These are phyloP conservation scores for Anolis apletophallus DNA, from an alignment of 2,797 vertebrate genomes.

Conservation along the genomic window DNA sequence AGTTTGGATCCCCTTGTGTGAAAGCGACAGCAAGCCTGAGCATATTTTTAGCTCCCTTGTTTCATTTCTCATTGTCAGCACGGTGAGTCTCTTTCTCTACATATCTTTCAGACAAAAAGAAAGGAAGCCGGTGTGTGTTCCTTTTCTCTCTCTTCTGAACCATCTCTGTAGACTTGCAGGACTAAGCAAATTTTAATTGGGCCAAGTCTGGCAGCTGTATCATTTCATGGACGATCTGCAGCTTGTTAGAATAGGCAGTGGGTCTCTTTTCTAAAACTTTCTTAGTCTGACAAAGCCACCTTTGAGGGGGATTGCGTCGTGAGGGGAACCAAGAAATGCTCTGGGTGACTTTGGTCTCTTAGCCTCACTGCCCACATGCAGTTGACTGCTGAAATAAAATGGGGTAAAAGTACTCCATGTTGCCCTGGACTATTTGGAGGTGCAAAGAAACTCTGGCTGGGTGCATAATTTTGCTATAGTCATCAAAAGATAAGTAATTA, in stretches of 20 bases:
- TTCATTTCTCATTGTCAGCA: conserved; percentile 73
- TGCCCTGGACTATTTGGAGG: no score
- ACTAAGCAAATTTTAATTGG: conserved; percentile 59
- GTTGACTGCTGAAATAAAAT: no score
- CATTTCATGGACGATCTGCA: conserved; percentile 25
- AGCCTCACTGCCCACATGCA: no score
- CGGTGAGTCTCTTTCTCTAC: conserved; percentile 57
- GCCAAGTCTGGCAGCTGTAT: conserved; percentile 51
- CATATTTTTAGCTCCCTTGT: conserved; percentile 62
- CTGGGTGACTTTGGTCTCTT: no score
- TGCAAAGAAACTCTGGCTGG: no score
- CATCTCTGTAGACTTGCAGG: conserved; percentile 36
- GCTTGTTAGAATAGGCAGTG: conserved; percentile 32
- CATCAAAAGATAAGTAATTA: no score
- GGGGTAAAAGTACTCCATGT: no score
- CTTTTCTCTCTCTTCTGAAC: conserved; percentile 54
- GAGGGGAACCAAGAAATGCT: no score
- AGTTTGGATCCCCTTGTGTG: conserved; percentile 52
- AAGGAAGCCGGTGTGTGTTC: conserved; percentile 39
- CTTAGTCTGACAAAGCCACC: neutral
- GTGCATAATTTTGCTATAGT: no score
- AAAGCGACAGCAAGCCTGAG: conserved; percentile 61
- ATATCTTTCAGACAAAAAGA: conserved; percentile 63
- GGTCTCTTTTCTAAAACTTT: neutral
- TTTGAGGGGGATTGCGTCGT: no score